Evolutionary conservation across 2,888 invertebrate species (phyloP), one percentile per base, ranked within the genome.

Genomic region (Chrysolina americana): DNA sequence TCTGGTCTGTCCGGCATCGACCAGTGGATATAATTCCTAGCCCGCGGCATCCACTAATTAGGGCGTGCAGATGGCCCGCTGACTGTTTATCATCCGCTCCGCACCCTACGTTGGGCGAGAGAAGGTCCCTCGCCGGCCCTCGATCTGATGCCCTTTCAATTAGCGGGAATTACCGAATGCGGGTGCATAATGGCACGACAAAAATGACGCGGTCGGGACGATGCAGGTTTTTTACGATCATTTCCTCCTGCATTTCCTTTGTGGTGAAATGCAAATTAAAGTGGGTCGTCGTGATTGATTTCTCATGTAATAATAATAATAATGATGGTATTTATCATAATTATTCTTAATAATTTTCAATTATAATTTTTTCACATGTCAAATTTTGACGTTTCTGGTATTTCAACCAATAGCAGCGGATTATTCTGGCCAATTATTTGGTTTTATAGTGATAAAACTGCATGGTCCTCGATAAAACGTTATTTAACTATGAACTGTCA

Each of bases 1-100:
- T 73, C 68, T 66, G 68, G 21, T 41, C 63, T 41, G 68, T 68
- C 64, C 68, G 68, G 64, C 68, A 50, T 64, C 41, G 71, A 50
- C 74, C 74, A 68, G 70, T 56, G 64, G 74, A 70, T 68, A 70
- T 68, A 66, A 74, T 74, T 70, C 62, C 64, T 48, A 56, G 71
- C 76, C 72, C 65, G 74, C 74, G 73, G 78, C 75, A 65, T 71
- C 70, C 76, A 71, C 75, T 77, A 78, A 78, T 78, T 78, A 77
- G 73, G 68, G 68, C 75, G 74, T 73, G 75, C 76, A 76, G 75
- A 77, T 75, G 74, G 76, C 74, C 75, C 70, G 74, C 59, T 73
- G 75, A 73, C 73, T 76, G 77, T 78, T 71, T 72, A 76, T 75
- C 75, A 76, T 79, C 73, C 73, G 62, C 65, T 68, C 53, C 71